Evolutionary conservation across 2,797 vertebrate genomes (phyloP).

Genomic region (Rhynchotus rufescens): DNA sequence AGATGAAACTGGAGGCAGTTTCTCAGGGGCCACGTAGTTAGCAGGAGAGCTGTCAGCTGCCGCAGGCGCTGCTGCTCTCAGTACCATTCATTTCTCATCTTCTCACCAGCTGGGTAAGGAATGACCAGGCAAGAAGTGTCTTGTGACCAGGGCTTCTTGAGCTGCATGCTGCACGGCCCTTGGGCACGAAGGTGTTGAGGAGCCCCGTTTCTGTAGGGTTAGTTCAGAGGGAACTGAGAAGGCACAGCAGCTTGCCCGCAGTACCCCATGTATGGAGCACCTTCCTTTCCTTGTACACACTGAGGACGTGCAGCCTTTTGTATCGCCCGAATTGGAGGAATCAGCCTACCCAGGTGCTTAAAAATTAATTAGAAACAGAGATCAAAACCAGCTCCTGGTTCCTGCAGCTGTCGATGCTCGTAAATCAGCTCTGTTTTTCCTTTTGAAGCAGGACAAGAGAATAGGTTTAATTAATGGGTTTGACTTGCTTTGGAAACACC

Average conservation of each 20-base stretch:
- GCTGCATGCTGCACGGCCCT: not conserved
- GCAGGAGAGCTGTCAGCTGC: not conserved
- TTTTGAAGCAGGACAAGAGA: constrained; percentile 36
- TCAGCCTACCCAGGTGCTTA: not conserved
- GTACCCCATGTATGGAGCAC: not conserved
- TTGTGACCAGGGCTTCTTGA: not conserved
- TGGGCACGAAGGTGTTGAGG: not conserved
- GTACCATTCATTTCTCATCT: not conserved
- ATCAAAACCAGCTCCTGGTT: not conserved
- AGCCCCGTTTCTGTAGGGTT: not conserved
- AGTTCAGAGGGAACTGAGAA: not conserved
- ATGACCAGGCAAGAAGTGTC: not conserved
- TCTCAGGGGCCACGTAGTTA: not conserved
- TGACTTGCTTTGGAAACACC: constrained; percentile 40
- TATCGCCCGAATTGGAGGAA: not conserved
- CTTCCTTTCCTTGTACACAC: not conserved
- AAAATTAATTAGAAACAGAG: not conserved
- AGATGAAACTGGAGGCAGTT: not conserved
- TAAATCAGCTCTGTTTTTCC: constrained; percentile 41
- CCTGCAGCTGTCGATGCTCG: not conserved
- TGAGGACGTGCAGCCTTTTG: not conserved
- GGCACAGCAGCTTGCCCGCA: not conserved
- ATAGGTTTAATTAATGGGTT: constrained; percentile 54
- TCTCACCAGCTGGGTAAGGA: too few species aligned
- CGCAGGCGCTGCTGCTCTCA: not conserved